phyloP scores from a whole-genome alignment of 2,113 vertebrate species.

The Oxygymnocypris stewartii region DNA sequence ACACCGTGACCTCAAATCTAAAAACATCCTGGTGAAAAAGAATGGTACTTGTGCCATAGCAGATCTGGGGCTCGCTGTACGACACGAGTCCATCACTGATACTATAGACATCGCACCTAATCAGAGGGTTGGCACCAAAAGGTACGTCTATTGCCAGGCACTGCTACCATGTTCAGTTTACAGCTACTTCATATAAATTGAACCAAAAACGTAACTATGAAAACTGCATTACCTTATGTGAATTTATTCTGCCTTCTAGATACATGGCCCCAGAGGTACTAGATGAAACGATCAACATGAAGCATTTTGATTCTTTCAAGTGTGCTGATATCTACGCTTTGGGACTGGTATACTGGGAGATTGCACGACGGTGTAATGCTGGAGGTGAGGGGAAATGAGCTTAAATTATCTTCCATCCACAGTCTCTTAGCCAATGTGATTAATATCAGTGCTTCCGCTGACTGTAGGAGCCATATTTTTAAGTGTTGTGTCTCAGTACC shows the following conservation, averaged over 20 bases:
- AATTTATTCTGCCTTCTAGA: conserved; percentile 66
- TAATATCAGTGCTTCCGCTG: not conserved
- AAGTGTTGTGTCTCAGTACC: not conserved
- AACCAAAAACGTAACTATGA: not conserved
- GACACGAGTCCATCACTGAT: conserved; percentile 93
- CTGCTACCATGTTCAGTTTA: not conserved
- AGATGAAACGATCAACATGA: conserved; percentile 99
- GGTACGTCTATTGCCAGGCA: conserved; percentile 68
- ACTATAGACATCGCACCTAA: conserved; percentile 98
- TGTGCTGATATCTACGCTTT: conserved; percentile 96
- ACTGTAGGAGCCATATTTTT: not conserved
- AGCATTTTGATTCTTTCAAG: conserved; percentile 98
- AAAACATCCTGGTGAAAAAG: conserved; percentile 98
- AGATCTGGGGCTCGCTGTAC: conserved; percentile 94
- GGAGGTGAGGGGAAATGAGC: conserved; percentile 81
- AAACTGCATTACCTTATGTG: not conserved
- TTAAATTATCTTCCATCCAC: not conserved
- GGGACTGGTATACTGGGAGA: conserved; percentile 97
- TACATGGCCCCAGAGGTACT: conserved; percentile 99
- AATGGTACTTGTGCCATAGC: conserved; percentile 95
- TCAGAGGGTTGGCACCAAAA: conserved; percentile 96
- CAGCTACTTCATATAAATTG: not conserved
- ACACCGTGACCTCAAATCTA: conserved; percentile 97
- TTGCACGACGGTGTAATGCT: conserved; percentile 90
- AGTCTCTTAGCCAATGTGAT: not conserved